Conservation (phyloP, 2,113 vertebrate genomes). For the Etheostoma cragini region DNA sequence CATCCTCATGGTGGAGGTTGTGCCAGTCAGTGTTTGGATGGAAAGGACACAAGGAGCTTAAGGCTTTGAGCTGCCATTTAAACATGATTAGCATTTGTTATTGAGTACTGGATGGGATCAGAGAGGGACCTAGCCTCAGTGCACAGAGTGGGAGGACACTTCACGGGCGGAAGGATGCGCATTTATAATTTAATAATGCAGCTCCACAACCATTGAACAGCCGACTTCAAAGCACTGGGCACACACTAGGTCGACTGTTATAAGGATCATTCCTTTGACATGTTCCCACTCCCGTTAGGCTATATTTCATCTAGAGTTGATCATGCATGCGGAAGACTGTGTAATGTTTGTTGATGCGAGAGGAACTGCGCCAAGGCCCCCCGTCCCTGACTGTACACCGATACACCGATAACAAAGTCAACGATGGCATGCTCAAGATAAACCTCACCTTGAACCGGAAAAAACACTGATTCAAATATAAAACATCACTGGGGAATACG, state of each 20-base stretch:
- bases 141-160: conserved; percentile 52
- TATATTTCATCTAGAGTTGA: background rate
- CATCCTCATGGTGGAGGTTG: background rate
- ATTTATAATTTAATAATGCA: conserved; percentile 77
- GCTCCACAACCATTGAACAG: conserved; percentile 38
- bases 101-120: conserved; percentile 27
- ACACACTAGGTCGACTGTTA: background rate
- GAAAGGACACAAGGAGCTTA: conserved; percentile 24
- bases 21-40: conserved; percentile 26
- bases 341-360: conserved; percentile 55
- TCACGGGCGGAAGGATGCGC: conserved; percentile 71
- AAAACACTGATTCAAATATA: background rate
- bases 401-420: conserved; percentile 3
- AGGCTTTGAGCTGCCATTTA: conserved; percentile 21
- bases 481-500: background rate
- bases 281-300: background rate
- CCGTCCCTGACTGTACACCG: background rate
- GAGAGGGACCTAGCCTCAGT: conserved; percentile 22
- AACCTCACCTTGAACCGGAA: background rate
- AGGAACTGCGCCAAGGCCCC: conserved; percentile 55
- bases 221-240: conserved; percentile 18
- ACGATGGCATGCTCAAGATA: background rate
- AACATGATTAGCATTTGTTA: conserved; percentile 7
- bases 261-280: background rate
- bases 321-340: conserved; percentile 42